phyloP scores from a whole-genome alignment of 2,113 vertebrate genomes.

The Neolamprologus toae region DNA sequence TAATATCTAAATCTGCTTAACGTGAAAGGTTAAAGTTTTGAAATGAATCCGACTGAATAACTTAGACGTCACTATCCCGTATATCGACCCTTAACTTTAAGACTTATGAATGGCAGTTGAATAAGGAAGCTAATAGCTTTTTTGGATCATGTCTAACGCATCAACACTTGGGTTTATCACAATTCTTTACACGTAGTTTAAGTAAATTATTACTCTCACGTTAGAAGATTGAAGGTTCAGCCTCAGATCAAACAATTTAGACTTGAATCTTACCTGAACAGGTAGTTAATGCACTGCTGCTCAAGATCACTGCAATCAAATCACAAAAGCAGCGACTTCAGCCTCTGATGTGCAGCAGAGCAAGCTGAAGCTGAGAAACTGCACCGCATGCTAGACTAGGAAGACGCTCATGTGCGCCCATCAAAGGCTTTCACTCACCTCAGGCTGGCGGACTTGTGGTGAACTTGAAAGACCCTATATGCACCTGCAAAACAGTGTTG shows the following conservation, averaged over 20 bases:
- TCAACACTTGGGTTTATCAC: not conserved
- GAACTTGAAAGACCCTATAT: slow-evolving; percentile 80
- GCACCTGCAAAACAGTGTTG: slow-evolving; percentile 69
- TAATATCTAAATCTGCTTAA: not conserved
- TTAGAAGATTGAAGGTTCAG: not conserved
- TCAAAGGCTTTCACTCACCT: slow-evolving; percentile 67
- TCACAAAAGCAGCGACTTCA: not conserved
- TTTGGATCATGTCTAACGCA: not conserved
- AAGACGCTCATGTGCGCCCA: not conserved
- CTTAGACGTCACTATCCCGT: not conserved
- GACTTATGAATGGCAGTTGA: not conserved
- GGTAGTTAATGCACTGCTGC: slow-evolving; percentile 91
- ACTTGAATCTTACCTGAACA: slow-evolving; percentile 82
- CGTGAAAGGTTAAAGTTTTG: not conserved
- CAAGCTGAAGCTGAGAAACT: not conserved
- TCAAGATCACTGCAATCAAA: slow-evolving; percentile 79
- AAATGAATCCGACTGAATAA: not conserved
- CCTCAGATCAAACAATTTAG: not conserved
- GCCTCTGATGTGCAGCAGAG: not conserved
- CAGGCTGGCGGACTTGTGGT: slow-evolving; percentile 71
- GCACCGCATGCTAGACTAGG: not conserved
- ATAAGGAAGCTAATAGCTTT: not conserved
- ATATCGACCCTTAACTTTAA: not conserved
- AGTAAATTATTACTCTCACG: not conserved
- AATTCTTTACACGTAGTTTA: not conserved